phyloP scores from a whole-genome alignment of 2,888 invertebrate genomes.

The Colostygia pectinataria region DNA sequence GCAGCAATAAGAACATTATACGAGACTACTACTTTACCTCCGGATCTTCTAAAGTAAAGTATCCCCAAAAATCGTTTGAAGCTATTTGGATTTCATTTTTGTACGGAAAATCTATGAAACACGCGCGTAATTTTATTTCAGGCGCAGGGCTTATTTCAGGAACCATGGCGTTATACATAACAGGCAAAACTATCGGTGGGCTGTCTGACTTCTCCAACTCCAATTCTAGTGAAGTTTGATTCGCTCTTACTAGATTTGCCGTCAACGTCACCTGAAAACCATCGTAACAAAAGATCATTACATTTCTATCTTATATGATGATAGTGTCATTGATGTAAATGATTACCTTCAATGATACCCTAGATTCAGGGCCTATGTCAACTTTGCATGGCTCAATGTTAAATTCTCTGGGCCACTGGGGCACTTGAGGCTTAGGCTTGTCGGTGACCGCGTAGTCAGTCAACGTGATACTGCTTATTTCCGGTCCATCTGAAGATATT shows the following conservation, averaged over 20 bases:
- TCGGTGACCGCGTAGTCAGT: conserved; percentile 68
- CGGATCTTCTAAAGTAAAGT: conserved; percentile 45
- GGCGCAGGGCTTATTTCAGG: conserved; percentile 75
- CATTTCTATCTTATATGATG: no score
- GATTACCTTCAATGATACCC: conserved; percentile 65
- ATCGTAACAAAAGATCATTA: no score
- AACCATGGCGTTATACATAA: conserved; percentile 75
- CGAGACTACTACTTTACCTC: no score
- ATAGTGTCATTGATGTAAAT: no score
- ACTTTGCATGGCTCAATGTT: conserved; percentile 72
- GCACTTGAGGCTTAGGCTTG: conserved; percentile 63
- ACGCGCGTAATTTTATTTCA: conserved; percentile 80
- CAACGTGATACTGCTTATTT: conserved; percentile 73
- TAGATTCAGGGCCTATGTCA: conserved; percentile 69
- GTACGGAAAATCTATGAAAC: conserved; percentile 83
- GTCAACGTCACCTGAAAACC: conserved; percentile 75
- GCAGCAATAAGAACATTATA: no score
- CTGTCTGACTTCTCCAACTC: conserved; percentile 83
- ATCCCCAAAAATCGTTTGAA: conserved; percentile 73
- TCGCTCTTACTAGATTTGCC: conserved; percentile 76
- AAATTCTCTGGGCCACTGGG: conserved; percentile 81
- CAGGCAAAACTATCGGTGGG: conserved; percentile 76
- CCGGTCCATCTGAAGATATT: conserved; percentile 80
- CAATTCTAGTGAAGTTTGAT: conserved; percentile 73
- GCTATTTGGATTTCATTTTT: conserved; percentile 69